These are phyloP conservation scores for Eristalis intricaria DNA, from an alignment of 2,888 invertebrate species.

Conservation along the genomic window DNA sequence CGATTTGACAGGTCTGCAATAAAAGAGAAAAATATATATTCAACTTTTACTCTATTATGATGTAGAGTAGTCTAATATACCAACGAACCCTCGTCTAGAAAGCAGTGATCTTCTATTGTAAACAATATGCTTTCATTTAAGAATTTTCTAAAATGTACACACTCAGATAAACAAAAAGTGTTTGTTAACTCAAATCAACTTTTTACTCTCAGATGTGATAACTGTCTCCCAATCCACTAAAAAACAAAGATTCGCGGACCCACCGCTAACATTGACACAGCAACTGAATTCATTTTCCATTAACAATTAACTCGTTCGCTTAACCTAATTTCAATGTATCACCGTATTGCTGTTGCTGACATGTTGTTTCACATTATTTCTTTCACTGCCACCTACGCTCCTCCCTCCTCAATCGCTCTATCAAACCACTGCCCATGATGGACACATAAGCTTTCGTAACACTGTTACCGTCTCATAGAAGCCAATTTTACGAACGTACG, in stretches of 20 bases:
- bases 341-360: slow-evolving; percentile 20
- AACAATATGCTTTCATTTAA: too few species aligned
- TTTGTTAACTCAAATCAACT: too few species aligned
- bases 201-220: neutral
- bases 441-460: slow-evolving; percentile 13
- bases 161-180: too few species aligned
- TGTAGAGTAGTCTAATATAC: too few species aligned
- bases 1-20: too few species aligned
- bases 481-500: slow-evolving; percentile 55
- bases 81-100: too few species aligned
- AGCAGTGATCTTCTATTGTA: too few species aligned
- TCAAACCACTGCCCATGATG: neutral
- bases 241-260: slow-evolving; percentile 31
- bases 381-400: slow-evolving; percentile 3
- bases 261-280: slow-evolving; percentile 56
- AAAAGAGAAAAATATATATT: too few species aligned
- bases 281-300: slow-evolving; percentile 23
- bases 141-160: too few species aligned
- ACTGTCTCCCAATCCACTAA: neutral
- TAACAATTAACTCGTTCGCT: slow-evolving; percentile 55
- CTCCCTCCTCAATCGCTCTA: neutral
- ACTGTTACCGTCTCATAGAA: neutral
- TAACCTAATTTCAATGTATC: slow-evolving; percentile 61
- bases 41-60: too few species aligned
- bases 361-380: slow-evolving; percentile 4